These are phyloP conservation scores for Noctilio leporinus DNA, from an alignment of 2,113 vertebrate species.

Conservation along the genomic window DNA sequence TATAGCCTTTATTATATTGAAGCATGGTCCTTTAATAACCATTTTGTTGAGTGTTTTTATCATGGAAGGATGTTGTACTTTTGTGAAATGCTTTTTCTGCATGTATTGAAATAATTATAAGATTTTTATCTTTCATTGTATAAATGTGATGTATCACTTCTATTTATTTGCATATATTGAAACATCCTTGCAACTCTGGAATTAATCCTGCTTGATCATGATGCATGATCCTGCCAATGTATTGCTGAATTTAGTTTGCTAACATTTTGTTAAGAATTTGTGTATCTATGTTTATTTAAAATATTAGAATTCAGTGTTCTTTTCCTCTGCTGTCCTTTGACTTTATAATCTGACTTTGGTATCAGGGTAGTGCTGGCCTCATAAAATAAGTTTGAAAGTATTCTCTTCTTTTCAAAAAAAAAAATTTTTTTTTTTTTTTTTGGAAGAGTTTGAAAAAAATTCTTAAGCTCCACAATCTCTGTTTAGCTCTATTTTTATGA, in stretches of 20 bases:
- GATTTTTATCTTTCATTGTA: neutral
- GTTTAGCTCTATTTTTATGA: neutral
- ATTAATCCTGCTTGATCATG: neutral
- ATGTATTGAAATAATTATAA: neutral
- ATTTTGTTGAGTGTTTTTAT: neutral
- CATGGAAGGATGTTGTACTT: neutral
- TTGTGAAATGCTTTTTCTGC: neutral
- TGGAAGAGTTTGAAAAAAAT: neutral
- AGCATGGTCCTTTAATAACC: neutral
- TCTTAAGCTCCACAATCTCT: neutral
- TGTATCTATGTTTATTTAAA: neutral
- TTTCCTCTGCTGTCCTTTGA: neutral
- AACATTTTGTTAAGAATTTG: neutral
- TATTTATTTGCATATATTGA: neutral
- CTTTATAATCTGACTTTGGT: neutral
- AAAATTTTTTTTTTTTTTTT: too few species aligned
- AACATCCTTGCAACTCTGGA: neutral
- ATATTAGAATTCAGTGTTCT: neutral
- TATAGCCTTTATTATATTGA: neutral
- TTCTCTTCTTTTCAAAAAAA: neutral
- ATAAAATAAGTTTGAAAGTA: neutral
- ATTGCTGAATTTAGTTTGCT: neutral
- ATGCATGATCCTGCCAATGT: neutral
- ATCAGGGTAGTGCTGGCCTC: neutral
- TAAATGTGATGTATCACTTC: neutral